Percentiles rank a stretch among this genome's conserved stretches.
phyloP scores from a whole-genome alignment of 2,797 vertebrate species.

The Anableps anableps region DNA sequence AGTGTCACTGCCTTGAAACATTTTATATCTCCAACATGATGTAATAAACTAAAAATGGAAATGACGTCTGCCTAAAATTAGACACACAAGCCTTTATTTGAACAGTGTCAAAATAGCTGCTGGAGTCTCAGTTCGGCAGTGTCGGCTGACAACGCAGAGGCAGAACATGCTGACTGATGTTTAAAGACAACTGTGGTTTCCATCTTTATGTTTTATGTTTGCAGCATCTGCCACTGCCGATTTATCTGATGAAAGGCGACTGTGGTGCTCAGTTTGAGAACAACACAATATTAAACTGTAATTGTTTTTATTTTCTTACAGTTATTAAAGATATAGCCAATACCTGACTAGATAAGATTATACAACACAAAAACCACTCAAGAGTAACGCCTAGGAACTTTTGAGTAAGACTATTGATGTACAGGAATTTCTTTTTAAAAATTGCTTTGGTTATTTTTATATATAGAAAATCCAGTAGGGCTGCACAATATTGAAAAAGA shows the following conservation, averaged over 20 bases:
- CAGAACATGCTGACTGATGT: conserved; percentile 13
- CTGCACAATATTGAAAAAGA: too few relatives aligned
- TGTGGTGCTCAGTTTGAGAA: conserved; percentile 6
- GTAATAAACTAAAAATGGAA: conserved; percentile 5
- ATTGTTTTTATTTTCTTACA: too few relatives aligned
- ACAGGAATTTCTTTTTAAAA: too few relatives aligned
- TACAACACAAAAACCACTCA: too few relatives aligned
- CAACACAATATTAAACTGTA: neutral
- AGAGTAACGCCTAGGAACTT: too few relatives aligned
- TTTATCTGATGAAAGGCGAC: conserved; percentile 3
- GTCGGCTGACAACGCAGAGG: conserved; percentile 8
- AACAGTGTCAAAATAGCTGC: conserved; percentile 16
- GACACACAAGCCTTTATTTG: conserved; percentile 6
- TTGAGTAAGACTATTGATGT: too few relatives aligned
- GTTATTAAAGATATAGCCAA: too few relatives aligned
- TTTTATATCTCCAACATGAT: neutral
- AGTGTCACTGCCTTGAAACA: neutral
- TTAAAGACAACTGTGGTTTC: conserved; percentile 10
- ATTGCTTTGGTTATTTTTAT: too few relatives aligned
- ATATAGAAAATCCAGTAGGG: too few relatives aligned
- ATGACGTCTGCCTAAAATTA: conserved; percentile 7
- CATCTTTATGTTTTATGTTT: conserved; percentile 3
- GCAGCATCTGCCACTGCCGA: neutral
- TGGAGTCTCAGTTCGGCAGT: neutral
- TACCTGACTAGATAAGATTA: too few relatives aligned